Evolutionary conservation across 2,888 invertebrate genomes (phyloP).

Genomic region (Ptilodon capucinus): DNA sequence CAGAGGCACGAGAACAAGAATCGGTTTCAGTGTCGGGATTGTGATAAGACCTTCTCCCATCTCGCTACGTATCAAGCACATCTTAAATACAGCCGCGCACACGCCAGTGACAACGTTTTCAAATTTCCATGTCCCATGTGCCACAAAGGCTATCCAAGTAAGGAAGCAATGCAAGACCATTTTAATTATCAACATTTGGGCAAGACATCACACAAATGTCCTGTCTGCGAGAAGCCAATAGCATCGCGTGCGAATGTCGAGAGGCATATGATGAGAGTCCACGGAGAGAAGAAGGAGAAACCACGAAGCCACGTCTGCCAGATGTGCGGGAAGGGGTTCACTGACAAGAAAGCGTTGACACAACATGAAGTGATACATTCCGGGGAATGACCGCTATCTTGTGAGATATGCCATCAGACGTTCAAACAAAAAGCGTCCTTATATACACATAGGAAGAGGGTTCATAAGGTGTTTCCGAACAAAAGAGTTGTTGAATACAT

Average conservation of each 20-base stretch:
- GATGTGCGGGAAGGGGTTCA: slow-evolving; percentile 64
- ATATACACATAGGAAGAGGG: slow-evolving; percentile 69
- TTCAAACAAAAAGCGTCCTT: slow-evolving; percentile 76
- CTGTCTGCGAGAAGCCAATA: slow-evolving; percentile 43
- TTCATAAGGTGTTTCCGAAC: slow-evolving; percentile 63
- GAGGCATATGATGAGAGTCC: slow-evolving; percentile 69
- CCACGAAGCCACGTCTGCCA: slow-evolving; percentile 67
- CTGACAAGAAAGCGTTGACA: slow-evolving; percentile 66
- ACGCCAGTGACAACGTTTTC: slow-evolving; percentile 65
- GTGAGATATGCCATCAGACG: slow-evolving; percentile 72
- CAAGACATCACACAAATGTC: background rate
- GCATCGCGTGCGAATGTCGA: slow-evolving; percentile 70
- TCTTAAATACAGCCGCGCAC: slow-evolving; percentile 67
- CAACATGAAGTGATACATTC: slow-evolving; percentile 75
- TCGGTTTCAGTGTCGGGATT: slow-evolving; percentile 61
- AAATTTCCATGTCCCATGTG: slow-evolving; percentile 50
- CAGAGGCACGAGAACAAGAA: slow-evolving; percentile 60
- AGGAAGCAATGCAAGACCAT: background rate
- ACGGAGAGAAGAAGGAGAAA: slow-evolving; percentile 68
- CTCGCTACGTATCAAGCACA: slow-evolving; percentile 71
- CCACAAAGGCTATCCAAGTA: background rate
- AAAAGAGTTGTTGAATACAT: slow-evolving; percentile 63
- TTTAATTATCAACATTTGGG: background rate
- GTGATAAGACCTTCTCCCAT: slow-evolving; percentile 68
- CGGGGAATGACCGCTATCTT: slow-evolving; percentile 59